Evolutionary conservation across 1,140 invertebrate species (phyloP).

Genomic region (Drosophila auraria): DNA sequence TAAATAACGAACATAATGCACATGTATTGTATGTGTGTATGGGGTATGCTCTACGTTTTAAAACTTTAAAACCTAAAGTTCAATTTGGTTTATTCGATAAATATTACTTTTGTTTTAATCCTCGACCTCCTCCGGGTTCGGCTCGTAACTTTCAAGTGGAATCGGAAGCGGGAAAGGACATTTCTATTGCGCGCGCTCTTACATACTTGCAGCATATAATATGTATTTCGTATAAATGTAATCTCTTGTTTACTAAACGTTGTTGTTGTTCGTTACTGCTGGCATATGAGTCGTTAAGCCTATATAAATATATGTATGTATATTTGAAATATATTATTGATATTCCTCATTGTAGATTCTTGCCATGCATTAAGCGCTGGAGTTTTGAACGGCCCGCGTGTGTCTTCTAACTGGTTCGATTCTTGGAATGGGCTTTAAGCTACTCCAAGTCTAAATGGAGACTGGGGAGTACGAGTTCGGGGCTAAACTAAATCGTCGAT

Average conservation of each 20-base stretch:
- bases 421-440: slow-evolving; percentile 48
- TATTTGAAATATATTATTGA: slow-evolving; percentile 70
- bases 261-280: slow-evolving; percentile 33
- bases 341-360: slow-evolving; percentile 63
- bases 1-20: slow-evolving; percentile 71
- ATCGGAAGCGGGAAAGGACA: slow-evolving; percentile 56
- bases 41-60: slow-evolving; percentile 59
- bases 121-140: neutral
- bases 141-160: slow-evolving; percentile 21
- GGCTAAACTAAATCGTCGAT: slow-evolving; percentile 33
- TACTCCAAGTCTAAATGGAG: slow-evolving; percentile 22
- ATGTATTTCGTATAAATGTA: slow-evolving; percentile 58
- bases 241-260: slow-evolving; percentile 46
- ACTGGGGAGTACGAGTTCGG: slow-evolving; percentile 12
- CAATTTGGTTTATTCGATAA: slow-evolving; percentile 67
- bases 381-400: slow-evolving; percentile 41
- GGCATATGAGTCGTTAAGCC: slow-evolving; percentile 35
- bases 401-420: neutral
- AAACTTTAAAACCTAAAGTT: slow-evolving; percentile 78
- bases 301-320: slow-evolving; percentile 58
- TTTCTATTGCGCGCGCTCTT: slow-evolving; percentile 46
- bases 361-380: slow-evolving; percentile 59
- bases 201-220: slow-evolving; percentile 48
- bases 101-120: slow-evolving; percentile 53
- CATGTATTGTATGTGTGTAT: slow-evolving; percentile 44